Conservation (phyloP, 2,888 invertebrate species). For the Macrosiphum euphorbiae region DNA sequence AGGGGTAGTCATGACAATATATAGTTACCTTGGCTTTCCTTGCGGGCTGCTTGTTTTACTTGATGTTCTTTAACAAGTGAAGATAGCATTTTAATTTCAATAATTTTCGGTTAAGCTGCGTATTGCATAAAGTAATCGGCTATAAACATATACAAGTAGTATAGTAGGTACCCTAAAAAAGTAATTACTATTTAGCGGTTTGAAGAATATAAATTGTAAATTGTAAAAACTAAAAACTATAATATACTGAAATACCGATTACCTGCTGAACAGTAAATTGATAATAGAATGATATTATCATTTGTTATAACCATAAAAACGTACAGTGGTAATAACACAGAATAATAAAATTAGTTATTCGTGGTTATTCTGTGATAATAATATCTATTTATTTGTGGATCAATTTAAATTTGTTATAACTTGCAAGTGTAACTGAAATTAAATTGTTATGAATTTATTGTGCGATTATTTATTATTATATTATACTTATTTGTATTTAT, state of each 20-base stretch:
- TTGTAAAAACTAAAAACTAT: no score
- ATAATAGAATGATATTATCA: no score
- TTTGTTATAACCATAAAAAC: neutral
- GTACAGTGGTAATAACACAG: neutral
- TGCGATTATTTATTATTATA: neutral
- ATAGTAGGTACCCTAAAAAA: neutral
- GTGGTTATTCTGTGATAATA: no score
- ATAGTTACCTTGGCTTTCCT: slow-evolving; percentile 83
- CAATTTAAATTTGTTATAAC: neutral
- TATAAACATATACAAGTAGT: neutral
- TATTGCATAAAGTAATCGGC: neutral
- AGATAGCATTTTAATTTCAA: slow-evolving; percentile 79
- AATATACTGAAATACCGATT: no score
- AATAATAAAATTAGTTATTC: no score
- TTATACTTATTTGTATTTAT: neutral
- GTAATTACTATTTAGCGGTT: no score
- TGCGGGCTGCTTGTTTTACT: slow-evolving; percentile 81
- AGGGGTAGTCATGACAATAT: neutral
- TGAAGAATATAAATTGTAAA: no score
- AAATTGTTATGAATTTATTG: neutral
- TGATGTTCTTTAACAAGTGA: slow-evolving; percentile 91
- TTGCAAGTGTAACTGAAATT: neutral
- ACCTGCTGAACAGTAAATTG: no score
- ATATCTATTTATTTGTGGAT: neutral
- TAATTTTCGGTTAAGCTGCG: neutral